Conservation (phyloP, 1,140 invertebrate genomes). For the Bemisia tabaci region DNA sequence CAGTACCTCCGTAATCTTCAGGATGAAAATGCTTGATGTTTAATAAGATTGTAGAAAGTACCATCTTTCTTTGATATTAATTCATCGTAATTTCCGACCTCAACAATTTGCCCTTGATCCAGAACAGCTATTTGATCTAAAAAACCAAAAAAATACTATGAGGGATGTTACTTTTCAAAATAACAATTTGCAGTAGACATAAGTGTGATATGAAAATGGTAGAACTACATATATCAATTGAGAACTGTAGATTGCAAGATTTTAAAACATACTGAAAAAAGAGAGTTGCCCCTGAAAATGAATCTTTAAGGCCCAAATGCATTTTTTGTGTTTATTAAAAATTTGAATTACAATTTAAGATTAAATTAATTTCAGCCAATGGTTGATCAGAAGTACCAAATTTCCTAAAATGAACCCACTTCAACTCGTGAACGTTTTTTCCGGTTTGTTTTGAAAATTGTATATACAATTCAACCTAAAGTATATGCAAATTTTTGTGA, state of each 20-base stretch:
- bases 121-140: slow-evolving; percentile 76
- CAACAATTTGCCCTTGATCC: slow-evolving; percentile 62
- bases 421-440: no score
- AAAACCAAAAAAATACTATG: slow-evolving; percentile 14
- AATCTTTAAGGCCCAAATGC: no score
- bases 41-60: slow-evolving; percentile 46
- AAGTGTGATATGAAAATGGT: not conserved
- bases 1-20: no score
- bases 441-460: no score
- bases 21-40: slow-evolving; percentile 36
- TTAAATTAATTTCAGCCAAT: not conserved
- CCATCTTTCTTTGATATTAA: slow-evolving; percentile 43
- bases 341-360: not conserved
- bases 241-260: no score
- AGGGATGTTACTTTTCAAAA: not conserved
- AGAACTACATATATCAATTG: no score
- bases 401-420: no score
- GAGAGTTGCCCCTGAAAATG: no score
- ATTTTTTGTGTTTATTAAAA: not conserved
- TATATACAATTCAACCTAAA: no score
- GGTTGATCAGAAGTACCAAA: no score
- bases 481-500: no score
- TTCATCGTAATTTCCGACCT: slow-evolving; percentile 64
- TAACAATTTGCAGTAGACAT: not conserved
- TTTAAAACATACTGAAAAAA: no score